These are phyloP conservation scores for Watersipora subatra DNA, from an alignment of 1,140 invertebrate genomes.

Conservation along the genomic window DNA sequence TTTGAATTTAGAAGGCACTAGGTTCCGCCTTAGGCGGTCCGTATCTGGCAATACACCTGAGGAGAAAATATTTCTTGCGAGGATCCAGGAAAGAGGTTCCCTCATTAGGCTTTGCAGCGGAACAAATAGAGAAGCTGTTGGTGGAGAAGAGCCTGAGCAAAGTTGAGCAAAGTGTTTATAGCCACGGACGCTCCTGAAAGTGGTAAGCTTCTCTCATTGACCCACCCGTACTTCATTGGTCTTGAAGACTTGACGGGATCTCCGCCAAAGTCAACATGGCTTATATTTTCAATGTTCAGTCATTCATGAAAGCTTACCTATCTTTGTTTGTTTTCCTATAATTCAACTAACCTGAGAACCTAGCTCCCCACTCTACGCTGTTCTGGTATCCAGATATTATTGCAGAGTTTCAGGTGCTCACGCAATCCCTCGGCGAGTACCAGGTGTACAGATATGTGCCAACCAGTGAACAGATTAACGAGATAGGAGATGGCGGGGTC, in stretches of 20 bases:
- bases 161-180: slow-evolving; percentile 64
- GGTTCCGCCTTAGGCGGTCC: slow-evolving; percentile 51
- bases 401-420: slow-evolving; percentile 46
- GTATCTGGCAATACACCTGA: slow-evolving; percentile 66
- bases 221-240: too few relatives aligned
- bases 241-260: too few relatives aligned
- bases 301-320: too few relatives aligned
- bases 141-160: slow-evolving; percentile 47
- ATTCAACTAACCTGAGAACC: too few relatives aligned
- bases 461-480: slow-evolving; percentile 21
- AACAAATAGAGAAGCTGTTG: slow-evolving; percentile 53
- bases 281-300: too few relatives aligned
- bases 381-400: too few relatives aligned
- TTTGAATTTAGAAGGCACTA: slow-evolving; percentile 8
- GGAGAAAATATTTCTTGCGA: slow-evolving; percentile 66
- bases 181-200: slow-evolving; percentile 58
- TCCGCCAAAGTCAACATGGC: too few relatives aligned
- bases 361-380: too few relatives aligned
- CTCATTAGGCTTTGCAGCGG: slow-evolving; percentile 52
- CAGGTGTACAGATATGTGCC: slow-evolving; percentile 44
- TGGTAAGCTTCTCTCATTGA: slow-evolving; percentile 15
- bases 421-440: slow-evolving; percentile 38
- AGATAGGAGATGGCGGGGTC: slow-evolving; percentile 66
- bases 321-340: too few relatives aligned
- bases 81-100: slow-evolving; percentile 56